Evolutionary conservation across 2,888 invertebrate species (phyloP), one percentile per base, ranked within the genome.

Genomic region (Augiades crinisus): DNA sequence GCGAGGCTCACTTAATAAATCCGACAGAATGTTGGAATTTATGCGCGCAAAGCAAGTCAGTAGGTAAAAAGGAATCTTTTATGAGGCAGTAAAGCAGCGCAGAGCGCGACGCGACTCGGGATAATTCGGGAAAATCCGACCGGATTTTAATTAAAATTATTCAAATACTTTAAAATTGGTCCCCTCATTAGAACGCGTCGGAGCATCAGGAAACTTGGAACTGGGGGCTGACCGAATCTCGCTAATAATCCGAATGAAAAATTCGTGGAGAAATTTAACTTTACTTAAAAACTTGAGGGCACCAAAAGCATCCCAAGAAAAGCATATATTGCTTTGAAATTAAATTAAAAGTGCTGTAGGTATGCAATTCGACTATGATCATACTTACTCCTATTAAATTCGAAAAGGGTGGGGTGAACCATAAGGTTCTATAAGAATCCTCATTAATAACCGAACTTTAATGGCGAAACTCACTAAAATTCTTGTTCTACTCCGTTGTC

Each of bases 1-100:
- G 83, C 83, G 79, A 76, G 79, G 75, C 75, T 75, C 81, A 82
- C 81, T 81, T 79, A 80, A 83, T 81, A 84, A 84, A 86, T 84
- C 84, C 82, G 83, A 85, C 84, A 81, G 77, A 79, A 80, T 72
- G 75, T 72, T 58, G 43, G 73, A 81, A 85, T 86, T 86, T 86
- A 87, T 78, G 77, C 70, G 65, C 70, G 73, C 69, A 65, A 68
- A 72, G 71, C 67, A 72, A 70, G 73, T 70, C 70, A 69, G 65
- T 68, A 67, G 72, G 69, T 69, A 74, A 69, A 56, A 58, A 40
- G 53, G 54, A 56, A 63, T 50, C 55, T 66, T 76, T 77, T 70
- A 76, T 67, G 78, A 77, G 59, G 72, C 71, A 67, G 64, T 83
- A 79, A 85, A 82, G 66, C 67, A 61, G 72, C 67, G 74, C 70